Base-by-base conservation (phyloP, 2,888 invertebrate species). In the Osmoderma eremita region DNA sequence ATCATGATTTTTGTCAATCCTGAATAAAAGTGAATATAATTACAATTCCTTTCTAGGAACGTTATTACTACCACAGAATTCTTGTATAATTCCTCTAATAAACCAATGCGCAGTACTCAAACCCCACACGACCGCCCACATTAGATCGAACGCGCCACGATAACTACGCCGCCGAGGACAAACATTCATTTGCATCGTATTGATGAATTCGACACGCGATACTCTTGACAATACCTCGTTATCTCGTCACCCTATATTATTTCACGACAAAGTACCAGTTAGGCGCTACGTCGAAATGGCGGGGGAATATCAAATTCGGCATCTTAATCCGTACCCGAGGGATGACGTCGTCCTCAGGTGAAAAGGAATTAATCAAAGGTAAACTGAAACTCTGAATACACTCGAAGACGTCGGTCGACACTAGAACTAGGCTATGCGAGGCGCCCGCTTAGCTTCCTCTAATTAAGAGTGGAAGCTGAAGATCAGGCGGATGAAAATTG, bases 311-410 rank as follows among this genome's bases (percentile, higher is more conserved):
- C 58, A 42, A 61, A 61, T 61, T 61, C 58, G 42, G 45, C 30
- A 24, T 61, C 58, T 61, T 61, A 61, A 61, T 61, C 58, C 45
- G 17, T 12, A 45, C 58, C 58, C 58, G 58, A 3, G 48, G 58
- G 53, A 20, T 18, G 53, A 30, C 45, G 48, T 12, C 45, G 58
- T n/a, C 45, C 30, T 61, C 58, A 61, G 58, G 58, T 61, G 42
- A 61, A 45, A 45, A 42, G 58, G 58, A 61, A 61, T 61, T 61
- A 61, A 61, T 61, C 58, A 61, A 61, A 61, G 58, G 58, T 61
- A 61, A 61, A 45, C 58, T 61, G 58, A 61, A 61, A 61, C 58
- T 61, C 58, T 61, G 45, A 24, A 42, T 45, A 45, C 36, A 10
- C 13, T 42, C 17, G 15, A 39, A 41, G 13, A 22, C 42, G 58